These are phyloP conservation scores for Eristalinus sepulchralis DNA, from an alignment of 2,888 invertebrate species.

Conservation along the genomic window DNA sequence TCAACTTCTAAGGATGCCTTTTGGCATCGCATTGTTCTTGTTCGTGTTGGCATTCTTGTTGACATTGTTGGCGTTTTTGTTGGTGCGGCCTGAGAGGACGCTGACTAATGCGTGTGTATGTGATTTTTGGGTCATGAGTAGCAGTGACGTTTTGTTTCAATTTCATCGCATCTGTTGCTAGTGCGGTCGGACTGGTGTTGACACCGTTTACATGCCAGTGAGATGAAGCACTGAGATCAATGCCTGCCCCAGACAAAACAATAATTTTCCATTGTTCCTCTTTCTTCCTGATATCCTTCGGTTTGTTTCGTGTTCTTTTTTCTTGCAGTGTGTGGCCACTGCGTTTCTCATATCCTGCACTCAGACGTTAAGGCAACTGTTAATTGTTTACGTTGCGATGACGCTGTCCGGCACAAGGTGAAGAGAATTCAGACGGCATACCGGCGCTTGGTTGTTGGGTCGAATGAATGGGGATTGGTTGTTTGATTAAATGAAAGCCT, in stretches of 20 bases:
- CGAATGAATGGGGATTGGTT: neutral
- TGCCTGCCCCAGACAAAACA: slow-evolving; percentile 49
- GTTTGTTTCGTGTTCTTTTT: neutral
- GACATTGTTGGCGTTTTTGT: neutral
- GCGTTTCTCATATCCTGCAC: neutral
- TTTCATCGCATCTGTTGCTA: slow-evolving; percentile 62
- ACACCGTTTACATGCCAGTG: slow-evolving; percentile 40
- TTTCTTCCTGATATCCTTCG: neutral
- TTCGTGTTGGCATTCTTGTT: neutral
- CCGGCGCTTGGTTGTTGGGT: neutral
- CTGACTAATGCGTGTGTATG: neutral
- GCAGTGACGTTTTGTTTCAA: neutral
- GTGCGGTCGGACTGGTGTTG: slow-evolving; percentile 40
- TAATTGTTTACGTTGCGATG: slow-evolving; percentile 65
- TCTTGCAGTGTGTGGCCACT: slow-evolving; percentile 2
- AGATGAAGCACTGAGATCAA: slow-evolving; percentile 36
- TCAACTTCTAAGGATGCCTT: slow-evolving; percentile 24
- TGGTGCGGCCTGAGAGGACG: neutral
- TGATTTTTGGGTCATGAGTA: slow-evolving; percentile 46
- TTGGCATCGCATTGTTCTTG: neutral
- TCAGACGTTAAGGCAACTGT: slow-evolving; percentile 29
- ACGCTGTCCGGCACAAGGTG: slow-evolving; percentile 49
- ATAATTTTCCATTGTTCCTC: slow-evolving; percentile 26
- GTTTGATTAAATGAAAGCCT: slow-evolving; percentile 14
- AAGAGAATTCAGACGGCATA: slow-evolving; percentile 6